phyloP scores from a whole-genome alignment of 1,140 invertebrate species.

The Caenorhabditis latens region DNA sequence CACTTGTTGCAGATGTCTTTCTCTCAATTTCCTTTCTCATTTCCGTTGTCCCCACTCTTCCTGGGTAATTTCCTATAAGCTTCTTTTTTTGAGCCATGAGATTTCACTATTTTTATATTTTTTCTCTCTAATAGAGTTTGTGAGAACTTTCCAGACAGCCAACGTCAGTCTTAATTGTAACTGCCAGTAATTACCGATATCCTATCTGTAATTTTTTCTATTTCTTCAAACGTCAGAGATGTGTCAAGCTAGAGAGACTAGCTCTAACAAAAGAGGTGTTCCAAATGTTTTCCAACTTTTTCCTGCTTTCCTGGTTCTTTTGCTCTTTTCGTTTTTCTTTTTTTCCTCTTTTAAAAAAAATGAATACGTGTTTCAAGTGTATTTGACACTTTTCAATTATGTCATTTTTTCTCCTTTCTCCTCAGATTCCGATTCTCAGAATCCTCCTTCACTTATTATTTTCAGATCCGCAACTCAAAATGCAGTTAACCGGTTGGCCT shows the following conservation, averaged over 20 bases:
- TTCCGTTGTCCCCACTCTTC: background rate
- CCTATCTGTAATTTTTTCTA: background rate
- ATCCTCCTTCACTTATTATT: background rate
- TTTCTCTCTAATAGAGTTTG: too few species aligned
- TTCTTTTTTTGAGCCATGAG: too few species aligned
- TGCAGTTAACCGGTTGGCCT: slow-evolving; percentile 30
- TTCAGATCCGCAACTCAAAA: background rate
- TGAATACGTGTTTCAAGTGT: background rate
- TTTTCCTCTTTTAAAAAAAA: background rate
- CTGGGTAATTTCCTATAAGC: too few species aligned
- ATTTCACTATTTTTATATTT: too few species aligned
- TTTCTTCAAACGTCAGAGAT: background rate
- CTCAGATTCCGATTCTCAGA: too few species aligned
- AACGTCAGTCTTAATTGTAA: background rate
- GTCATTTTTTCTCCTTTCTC: too few species aligned
- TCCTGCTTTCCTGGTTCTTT: background rate
- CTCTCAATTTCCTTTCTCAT: slow-evolving; percentile 25
- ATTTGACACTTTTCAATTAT: background rate
- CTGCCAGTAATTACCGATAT: background rate
- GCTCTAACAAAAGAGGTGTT: background rate
- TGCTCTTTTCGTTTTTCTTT: background rate
- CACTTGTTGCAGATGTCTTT: too few species aligned
- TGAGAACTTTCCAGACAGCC: background rate
- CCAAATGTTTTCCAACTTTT: background rate
- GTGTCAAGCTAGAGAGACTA: background rate